Conservation (phyloP, 2,888 invertebrate species). For the Odiellus spinosus region DNA sequence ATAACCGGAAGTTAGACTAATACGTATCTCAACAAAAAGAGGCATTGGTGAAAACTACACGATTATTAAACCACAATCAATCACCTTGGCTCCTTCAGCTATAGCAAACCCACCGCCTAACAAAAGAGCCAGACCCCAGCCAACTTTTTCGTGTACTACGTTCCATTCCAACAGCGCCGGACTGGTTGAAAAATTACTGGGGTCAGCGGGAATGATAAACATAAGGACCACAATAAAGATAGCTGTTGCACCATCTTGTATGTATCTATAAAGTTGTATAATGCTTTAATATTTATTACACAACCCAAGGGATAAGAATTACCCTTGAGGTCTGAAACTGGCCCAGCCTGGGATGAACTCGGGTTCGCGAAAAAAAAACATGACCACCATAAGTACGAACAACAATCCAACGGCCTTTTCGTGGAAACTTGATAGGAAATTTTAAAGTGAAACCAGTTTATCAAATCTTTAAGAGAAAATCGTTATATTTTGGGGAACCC, state of each 20-base stretch:
- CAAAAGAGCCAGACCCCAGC: slow-evolving; percentile 75
- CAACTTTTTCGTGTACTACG: slow-evolving; percentile 62
- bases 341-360: slow-evolving; percentile 75
- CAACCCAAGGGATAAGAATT: no score
- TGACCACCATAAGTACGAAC: slow-evolving; percentile 57
- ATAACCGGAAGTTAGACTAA: not conserved
- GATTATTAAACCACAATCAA: not conserved
- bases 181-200: slow-evolving; percentile 39
- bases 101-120: slow-evolving; percentile 42
- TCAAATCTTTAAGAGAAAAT: not conserved
- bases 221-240: slow-evolving; percentile 64
- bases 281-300: not conserved
- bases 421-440: slow-evolving; percentile 11
- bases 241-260: slow-evolving; percentile 39
- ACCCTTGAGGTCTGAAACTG: not conserved
- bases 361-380: slow-evolving; percentile 80
- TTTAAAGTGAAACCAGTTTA: not conserved
- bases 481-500: not conserved
- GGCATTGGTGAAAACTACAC: no score
- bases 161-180: slow-evolving; percentile 60
- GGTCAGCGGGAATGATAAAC: slow-evolving; percentile 66
- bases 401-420: slow-evolving; percentile 12
- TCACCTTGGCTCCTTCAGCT: slow-evolving; percentile 29
- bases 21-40: no score
- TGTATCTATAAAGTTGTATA: slow-evolving; percentile 22